Evolutionary conservation across 2,888 invertebrate species (phyloP).

Genomic region (Scaptomyza reducta): DNA sequence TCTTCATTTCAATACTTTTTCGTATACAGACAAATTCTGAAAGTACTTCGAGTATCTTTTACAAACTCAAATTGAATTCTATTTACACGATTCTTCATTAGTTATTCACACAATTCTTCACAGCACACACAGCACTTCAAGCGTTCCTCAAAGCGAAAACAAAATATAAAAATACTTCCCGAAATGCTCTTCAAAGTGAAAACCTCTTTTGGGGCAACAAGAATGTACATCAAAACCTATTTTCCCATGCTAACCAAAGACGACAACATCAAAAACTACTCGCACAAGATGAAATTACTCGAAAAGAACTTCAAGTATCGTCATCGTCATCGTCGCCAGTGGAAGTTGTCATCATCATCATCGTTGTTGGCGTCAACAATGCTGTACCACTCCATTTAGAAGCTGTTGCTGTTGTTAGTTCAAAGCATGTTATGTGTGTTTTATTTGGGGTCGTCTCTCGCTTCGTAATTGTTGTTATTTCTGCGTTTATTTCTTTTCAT

Average conservation of each 20-base stretch:
- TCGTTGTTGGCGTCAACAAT: constrained; percentile 52
- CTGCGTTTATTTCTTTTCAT: constrained; percentile 1
- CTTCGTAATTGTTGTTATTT: constrained; percentile 24
- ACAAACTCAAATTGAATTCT: constrained; percentile 37
- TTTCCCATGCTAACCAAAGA: constrained; percentile 52
- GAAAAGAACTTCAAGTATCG: constrained; percentile 51
- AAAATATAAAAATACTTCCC: constrained; percentile 39
- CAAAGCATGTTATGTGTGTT: constrained; percentile 30
- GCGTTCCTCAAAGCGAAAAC: constrained; percentile 16
- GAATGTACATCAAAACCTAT: constrained; percentile 24
- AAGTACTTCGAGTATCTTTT: constrained; percentile 41
- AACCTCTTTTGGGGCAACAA: constrained; percentile 1
- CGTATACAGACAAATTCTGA: not conserved
- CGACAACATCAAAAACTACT: constrained; percentile 65
- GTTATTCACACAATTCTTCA: constrained; percentile 50
- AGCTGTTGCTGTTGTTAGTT: constrained; percentile 26
- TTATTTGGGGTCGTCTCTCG: constrained; percentile 24
- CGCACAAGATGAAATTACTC: constrained; percentile 75
- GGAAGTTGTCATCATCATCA: constrained; percentile 68
- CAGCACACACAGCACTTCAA: constrained; percentile 39
- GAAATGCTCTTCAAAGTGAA: constrained; percentile 43
- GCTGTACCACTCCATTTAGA: constrained; percentile 49
- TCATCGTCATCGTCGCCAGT: constrained; percentile 44
- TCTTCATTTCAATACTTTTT: not conserved
- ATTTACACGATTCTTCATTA: constrained; percentile 47